Percentiles rank a stretch among this genome's conserved stretches.
These are phyloP conservation scores for Ganaspis brasiliensis DNA, from an alignment of 2,888 invertebrate species.

Conservation along the genomic window DNA sequence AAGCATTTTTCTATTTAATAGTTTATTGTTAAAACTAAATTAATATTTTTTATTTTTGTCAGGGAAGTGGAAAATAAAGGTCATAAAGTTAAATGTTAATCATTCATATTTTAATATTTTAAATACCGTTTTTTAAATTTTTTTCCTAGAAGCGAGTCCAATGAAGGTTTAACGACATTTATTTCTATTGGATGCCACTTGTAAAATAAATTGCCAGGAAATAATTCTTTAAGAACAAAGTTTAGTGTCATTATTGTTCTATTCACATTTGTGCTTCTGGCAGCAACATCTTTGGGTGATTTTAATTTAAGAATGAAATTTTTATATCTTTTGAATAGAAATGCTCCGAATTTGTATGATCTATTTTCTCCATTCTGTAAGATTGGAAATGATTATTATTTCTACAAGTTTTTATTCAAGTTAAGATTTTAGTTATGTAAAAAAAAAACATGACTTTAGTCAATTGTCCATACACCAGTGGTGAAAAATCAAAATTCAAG, in stretches of 20 bases:
- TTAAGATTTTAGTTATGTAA: not conserved
- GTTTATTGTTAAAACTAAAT: too few relatives aligned
- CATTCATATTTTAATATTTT: too few relatives aligned
- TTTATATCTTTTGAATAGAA: constrained; percentile 81
- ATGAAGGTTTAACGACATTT: too few relatives aligned
- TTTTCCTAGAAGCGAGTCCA: too few relatives aligned
- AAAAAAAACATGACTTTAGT: constrained; percentile 60
- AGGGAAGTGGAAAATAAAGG: too few relatives aligned
- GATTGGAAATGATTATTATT: too few relatives aligned
- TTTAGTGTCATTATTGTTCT: constrained; percentile 89
- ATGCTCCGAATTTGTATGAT: constrained; percentile 81
- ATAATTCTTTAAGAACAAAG: constrained; percentile 86
- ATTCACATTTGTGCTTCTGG: constrained; percentile 86
- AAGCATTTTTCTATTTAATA: too few relatives aligned
- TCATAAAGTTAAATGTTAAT: too few relatives aligned
- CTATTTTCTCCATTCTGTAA: constrained; percentile 82
- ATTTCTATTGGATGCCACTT: too few relatives aligned
- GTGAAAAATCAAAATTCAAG: constrained; percentile 54
- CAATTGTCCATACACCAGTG: constrained; percentile 60
- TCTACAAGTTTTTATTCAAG: not conserved
- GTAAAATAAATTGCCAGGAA: too few relatives aligned
- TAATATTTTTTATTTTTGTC: too few relatives aligned
- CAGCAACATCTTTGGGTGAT: constrained; percentile 72
- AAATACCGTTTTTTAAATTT: too few relatives aligned
- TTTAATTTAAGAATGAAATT: constrained; percentile 81